Evolutionary conservation across 2,113 vertebrate genomes (phyloP).

Genomic region (Bolborhynchus lineola): DNA sequence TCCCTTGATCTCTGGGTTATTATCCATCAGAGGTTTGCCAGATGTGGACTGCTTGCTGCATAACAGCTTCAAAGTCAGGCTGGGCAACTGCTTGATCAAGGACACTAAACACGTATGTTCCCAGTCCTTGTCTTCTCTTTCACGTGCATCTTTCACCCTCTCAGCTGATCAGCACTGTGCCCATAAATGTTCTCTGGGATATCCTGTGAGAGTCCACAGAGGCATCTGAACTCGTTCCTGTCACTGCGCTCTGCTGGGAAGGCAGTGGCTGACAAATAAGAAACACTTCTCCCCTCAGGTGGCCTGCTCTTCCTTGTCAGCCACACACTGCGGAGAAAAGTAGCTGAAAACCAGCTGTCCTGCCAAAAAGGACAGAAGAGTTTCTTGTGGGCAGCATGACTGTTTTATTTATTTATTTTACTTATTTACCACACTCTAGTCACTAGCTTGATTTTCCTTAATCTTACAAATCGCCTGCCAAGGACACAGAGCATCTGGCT

Average conservation of each 20-base stretch:
- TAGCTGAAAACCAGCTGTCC: slow-evolving; percentile 20
- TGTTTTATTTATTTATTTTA: slow-evolving; percentile 43
- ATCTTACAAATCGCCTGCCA: slow-evolving; percentile 50
- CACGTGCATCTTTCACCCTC: not conserved
- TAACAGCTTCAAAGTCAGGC: not conserved
- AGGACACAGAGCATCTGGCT: slow-evolving; percentile 35
- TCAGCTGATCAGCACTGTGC: not conserved
- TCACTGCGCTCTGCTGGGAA: not conserved
- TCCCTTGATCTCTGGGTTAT: not conserved
- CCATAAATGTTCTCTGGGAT: not conserved
- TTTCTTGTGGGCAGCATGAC: not conserved
- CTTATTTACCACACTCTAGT: slow-evolving; percentile 16
- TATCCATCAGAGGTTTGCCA: not conserved
- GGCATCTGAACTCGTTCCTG: not conserved
- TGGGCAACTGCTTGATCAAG: not conserved
- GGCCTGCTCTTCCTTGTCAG: slow-evolving; percentile 33
- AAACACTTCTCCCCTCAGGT: slow-evolving; percentile 22
- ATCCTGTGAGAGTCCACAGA: not conserved
- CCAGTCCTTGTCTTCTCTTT: not conserved
- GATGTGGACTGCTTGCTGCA: not conserved
- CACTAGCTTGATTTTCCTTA: slow-evolving; percentile 16
- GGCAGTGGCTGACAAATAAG: not conserved
- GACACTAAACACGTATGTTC: not conserved
- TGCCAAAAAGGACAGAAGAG: not conserved
- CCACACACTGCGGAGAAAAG: not conserved